Evolutionary conservation across 1,140 invertebrate species (phyloP).

Genomic region (Trissolcus basalis): DNA sequence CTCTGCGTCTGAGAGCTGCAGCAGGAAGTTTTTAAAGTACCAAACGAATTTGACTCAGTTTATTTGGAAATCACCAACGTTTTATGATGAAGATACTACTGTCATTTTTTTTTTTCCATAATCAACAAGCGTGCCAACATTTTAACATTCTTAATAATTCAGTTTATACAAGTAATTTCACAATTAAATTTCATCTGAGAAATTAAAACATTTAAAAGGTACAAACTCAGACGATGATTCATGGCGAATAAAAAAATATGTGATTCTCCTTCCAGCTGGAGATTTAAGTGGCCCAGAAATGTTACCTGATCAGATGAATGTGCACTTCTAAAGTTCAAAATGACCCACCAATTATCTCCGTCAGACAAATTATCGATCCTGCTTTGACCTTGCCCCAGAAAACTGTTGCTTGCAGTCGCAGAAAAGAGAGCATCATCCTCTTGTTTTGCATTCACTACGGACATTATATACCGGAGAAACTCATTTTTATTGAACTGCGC

Average conservation of each 20-base stretch:
- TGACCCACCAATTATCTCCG: conserved; percentile 36
- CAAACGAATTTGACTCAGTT: conserved; percentile 24
- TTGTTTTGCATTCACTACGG: conserved; percentile 12
- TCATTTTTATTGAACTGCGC: conserved; percentile 9
- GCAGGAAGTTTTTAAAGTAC: conserved; percentile 31
- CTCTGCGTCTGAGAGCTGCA: no score
- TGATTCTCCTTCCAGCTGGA: no score
- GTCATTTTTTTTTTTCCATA: no score
- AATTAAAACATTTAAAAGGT: no score
- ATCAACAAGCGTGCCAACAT: no score
- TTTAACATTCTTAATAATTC: no score
- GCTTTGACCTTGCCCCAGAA: conserved; percentile 44
- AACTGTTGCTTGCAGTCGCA: conserved; percentile 23
- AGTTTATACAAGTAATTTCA: no score
- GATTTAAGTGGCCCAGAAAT: no score
- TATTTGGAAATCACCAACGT: conserved; percentile 32
- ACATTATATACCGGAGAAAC: conserved; percentile 22
- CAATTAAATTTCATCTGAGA: no score
- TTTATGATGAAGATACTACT: conserved; percentile 15
- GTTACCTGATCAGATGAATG: not conserved
- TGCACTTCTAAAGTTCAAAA: conserved; percentile 24
- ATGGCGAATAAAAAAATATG: no score
- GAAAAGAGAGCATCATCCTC: conserved; percentile 36
- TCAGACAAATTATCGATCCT: conserved; percentile 33
- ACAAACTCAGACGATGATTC: no score